Evolutionary conservation across 2,888 invertebrate species (phyloP).

Genomic region (Sarcophaga carnaria): DNA sequence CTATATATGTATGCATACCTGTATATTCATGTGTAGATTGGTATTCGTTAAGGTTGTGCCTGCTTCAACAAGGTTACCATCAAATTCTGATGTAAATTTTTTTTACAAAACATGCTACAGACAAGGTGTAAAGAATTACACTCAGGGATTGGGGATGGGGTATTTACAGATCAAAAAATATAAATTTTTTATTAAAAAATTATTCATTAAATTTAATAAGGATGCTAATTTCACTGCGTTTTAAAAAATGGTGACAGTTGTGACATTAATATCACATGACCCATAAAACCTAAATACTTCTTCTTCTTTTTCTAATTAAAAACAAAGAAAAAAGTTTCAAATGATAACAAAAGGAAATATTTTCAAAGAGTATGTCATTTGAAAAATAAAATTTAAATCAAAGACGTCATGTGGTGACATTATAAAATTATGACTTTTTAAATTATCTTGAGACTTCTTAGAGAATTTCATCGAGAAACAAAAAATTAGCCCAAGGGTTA

Average conservation of each 20-base stretch:
- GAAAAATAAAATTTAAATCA: constrained; percentile 42
- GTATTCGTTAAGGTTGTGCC: too few relatives aligned
- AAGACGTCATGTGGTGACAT: constrained; percentile 55
- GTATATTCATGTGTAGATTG: too few relatives aligned
- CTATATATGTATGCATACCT: too few relatives aligned
- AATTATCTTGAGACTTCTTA: constrained; percentile 42
- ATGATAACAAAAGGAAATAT: background rate
- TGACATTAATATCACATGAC: background rate
- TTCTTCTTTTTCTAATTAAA: background rate
- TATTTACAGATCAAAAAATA: too few relatives aligned
- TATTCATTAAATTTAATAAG: too few relatives aligned
- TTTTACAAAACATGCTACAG: too few relatives aligned
- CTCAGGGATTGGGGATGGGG: too few relatives aligned
- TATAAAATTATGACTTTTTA: constrained; percentile 42
- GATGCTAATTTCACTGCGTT: background rate
- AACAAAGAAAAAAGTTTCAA: background rate
- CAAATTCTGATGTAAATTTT: too few relatives aligned
- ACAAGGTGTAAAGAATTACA: too few relatives aligned
- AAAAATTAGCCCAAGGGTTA: constrained; percentile 51
- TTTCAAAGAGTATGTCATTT: background rate
- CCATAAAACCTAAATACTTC: background rate
- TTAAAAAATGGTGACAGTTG: constrained; percentile 32
- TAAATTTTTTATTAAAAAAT: too few relatives aligned
- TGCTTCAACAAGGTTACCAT: too few relatives aligned
- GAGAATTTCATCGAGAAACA: constrained; percentile 38